A percentile compares a stretch with the other conserved stretches of the same genome.
Evolutionary conservation across 2,113 vertebrate species (phyloP).

Genomic region (Mus spicilegus): DNA sequence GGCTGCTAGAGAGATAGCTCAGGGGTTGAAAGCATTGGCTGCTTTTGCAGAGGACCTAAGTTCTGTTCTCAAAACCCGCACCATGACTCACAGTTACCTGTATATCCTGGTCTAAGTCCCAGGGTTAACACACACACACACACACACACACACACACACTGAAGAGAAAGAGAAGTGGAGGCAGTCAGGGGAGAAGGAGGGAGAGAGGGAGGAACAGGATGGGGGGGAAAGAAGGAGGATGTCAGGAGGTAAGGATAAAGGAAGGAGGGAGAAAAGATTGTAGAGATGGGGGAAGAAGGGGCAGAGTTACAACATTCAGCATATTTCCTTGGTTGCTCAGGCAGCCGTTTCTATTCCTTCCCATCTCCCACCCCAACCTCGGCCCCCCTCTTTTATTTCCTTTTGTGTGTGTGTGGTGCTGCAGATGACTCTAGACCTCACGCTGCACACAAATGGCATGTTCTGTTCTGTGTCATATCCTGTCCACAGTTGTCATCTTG

Average conservation of each 20-base stretch:
- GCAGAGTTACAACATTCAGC: not conserved
- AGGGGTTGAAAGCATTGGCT: not conserved
- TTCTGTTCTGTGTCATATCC: fast-evolving
- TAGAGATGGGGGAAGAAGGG: not conserved
- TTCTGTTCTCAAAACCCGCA: not conserved
- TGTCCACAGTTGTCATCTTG: not conserved
- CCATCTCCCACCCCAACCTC: fast-evolving
- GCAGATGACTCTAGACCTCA: too few relatives aligned
- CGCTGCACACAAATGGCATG: fast-evolving
- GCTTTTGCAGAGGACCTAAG: not conserved
- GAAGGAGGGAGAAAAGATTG: not conserved
- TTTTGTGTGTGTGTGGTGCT: not conserved
- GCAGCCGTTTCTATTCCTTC: not conserved
- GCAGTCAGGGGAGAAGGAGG: too few relatives aligned
- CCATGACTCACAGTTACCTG: not conserved
- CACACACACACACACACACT: not conserved
- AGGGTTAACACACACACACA: not conserved
- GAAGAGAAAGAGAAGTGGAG: not conserved
- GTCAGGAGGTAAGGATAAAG: not conserved
- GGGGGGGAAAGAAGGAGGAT: not conserved
- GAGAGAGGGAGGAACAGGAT: fast-evolving
- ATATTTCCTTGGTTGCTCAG: not conserved
- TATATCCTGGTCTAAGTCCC: not conserved
- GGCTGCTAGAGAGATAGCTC: not conserved
- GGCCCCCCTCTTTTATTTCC: not conserved